These are phyloP conservation scores for Ranitomeya imitator DNA, from an alignment of 2,113 vertebrate genomes.

Conservation along the genomic window DNA sequence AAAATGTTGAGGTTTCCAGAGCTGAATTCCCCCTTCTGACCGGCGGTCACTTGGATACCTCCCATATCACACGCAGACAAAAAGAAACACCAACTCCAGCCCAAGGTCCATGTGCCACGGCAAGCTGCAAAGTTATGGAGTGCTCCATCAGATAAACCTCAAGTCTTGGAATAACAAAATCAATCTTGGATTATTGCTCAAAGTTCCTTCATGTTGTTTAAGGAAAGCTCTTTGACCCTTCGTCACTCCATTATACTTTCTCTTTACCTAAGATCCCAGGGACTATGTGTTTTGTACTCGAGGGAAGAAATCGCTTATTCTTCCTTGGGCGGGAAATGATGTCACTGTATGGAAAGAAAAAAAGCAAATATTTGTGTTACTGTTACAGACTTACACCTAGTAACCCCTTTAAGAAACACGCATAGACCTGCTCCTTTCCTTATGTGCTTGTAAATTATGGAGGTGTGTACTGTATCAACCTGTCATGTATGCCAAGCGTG, in stretches of 20 bases:
- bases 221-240: background rate
- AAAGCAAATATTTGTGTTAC: constrained; percentile 28
- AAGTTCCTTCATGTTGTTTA: background rate
- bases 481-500: constrained; percentile 1
- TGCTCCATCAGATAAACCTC: background rate
- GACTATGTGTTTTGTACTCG: background rate
- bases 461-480: constrained; percentile 16
- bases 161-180: background rate
- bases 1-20: background rate
- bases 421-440: background rate
- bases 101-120: background rate
- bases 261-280: background rate
- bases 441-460: background rate
- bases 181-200: background rate
- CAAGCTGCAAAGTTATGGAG: background rate
- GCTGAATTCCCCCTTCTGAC: background rate
- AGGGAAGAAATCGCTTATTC: background rate
- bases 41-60: constrained; percentile 2
- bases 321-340: background rate
- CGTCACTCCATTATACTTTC: background rate
- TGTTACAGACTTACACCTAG: constrained; percentile 23
- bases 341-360: background rate
- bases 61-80: background rate
- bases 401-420: background rate
- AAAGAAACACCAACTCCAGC: background rate